These are phyloP conservation scores for Coracias cyanogaster DNA, from an alignment of 2,797 vertebrate genomes.

Conservation along the genomic window DNA sequence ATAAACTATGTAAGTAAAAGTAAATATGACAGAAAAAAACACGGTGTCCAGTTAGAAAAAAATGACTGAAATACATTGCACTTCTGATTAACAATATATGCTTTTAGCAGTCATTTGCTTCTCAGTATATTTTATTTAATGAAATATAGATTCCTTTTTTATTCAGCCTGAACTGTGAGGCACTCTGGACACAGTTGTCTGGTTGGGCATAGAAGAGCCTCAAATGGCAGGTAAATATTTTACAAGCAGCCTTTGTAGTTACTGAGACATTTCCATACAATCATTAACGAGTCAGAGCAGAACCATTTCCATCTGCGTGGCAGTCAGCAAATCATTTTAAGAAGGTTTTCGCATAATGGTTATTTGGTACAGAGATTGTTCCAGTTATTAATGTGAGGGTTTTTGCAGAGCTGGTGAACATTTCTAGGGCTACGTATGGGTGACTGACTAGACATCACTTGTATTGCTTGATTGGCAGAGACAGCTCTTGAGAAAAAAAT, in stretches of 20 bases:
- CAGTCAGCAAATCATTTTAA: not conserved
- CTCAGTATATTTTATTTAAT: not conserved
- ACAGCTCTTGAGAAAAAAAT: not conserved
- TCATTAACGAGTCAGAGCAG: not conserved
- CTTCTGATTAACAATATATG: not conserved
- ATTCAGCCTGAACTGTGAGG: not conserved
- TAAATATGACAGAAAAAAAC: not conserved
- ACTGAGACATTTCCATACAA: not conserved
- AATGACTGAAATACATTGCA: too few species aligned
- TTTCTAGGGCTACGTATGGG: not conserved
- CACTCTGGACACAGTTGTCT: not conserved
- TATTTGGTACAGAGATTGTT: not conserved
- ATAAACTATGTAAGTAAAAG: not conserved
- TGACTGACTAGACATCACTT: not conserved
- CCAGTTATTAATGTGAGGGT: not conserved
- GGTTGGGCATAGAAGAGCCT: not conserved
- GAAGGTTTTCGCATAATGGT: not conserved
- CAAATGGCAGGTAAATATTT: not conserved
- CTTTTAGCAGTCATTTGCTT: not conserved
- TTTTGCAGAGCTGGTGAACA: not conserved
- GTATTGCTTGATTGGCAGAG: not conserved
- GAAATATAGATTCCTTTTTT: not conserved
- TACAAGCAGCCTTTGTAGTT: not conserved
- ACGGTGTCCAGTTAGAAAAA: not conserved
- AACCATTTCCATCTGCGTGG: not conserved